Conservation (phyloP, 1,140 invertebrate genomes). For the Procambarus virginalis region DNA sequence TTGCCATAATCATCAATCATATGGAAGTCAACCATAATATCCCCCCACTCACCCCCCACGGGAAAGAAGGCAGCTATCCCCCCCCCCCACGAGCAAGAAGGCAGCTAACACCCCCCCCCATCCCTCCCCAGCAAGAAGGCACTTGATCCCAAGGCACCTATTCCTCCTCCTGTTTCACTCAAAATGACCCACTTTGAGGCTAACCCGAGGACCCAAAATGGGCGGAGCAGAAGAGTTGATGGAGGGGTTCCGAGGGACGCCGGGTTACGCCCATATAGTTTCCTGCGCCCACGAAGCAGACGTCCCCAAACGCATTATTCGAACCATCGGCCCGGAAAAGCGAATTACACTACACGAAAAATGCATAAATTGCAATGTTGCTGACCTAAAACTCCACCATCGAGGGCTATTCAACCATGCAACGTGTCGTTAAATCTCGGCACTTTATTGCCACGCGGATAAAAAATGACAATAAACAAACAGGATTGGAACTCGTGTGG, state of each 20-base stretch:
- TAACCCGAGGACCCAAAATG: background rate
- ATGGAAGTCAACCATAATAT: too few relatives aligned
- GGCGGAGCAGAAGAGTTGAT: background rate
- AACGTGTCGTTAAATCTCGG: constrained; percentile 60
- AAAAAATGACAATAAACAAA: constrained; percentile 61
- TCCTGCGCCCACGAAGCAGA: constrained; percentile 40
- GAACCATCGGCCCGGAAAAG: constrained; percentile 64
- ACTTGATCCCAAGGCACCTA: too few relatives aligned
- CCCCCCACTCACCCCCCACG: too few relatives aligned
- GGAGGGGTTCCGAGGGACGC: background rate
- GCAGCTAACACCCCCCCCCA: too few relatives aligned
- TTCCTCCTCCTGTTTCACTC: background rate
- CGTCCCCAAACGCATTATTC: constrained; percentile 65
- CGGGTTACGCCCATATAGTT: constrained; percentile 41
- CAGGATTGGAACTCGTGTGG: constrained; percentile 54
- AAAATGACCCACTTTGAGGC: background rate
- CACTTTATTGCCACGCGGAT: constrained; percentile 60
- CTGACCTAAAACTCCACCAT: constrained; percentile 63
- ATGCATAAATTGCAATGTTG: constrained; percentile 68
- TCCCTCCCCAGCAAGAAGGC: too few relatives aligned
- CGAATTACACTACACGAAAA: constrained; percentile 66
- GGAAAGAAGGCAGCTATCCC: too few relatives aligned
- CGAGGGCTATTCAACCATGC: constrained; percentile 62
- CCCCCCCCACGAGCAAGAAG: too few relatives aligned
- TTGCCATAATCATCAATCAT: too few relatives aligned